Base-by-base conservation (phyloP, 2,888 invertebrate genomes). In the Agonopterix alstromeriana region DNA sequence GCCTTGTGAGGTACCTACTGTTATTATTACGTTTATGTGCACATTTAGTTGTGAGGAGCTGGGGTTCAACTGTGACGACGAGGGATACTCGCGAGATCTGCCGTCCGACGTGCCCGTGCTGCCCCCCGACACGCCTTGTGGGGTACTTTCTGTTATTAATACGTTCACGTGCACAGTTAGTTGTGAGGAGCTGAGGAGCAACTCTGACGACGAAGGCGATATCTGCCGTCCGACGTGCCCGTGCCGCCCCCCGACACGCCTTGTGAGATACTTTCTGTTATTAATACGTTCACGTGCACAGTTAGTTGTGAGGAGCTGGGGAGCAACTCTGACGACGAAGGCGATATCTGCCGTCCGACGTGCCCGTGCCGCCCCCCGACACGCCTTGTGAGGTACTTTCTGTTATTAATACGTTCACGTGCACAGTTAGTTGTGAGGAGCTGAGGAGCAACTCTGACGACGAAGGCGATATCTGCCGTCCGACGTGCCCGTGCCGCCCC, bases 371-470 rank as follows among this genome's bases (percentile, higher is more conserved):
- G 8, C 63, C 73, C 61, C 73, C 88, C 8, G 78, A 84, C 44
- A 73, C 61, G 38, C 38, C 38, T n/a, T 38, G 10, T n/a, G 38
- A 38, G 38, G 38, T 38, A 38, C n/a, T 3, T 27, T 5, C 27
- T 27, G 27, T 5, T 27, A 27, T 27, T 27, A 27, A 5, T 27
- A 27, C 27, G 5, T 27, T 27, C 27, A 27, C 7, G 17, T 17
- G 17, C 17, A 17, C 17, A 17, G n/a, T n/a, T n/a, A n/a, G n/a
- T n/a, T 2, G 98, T 47, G 95, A 96, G 70, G 97, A 98, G 85
- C 87, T 98, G 60, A 98, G 98, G 43, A 90, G 98, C 73, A 97
- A 97, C 44, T 95, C 95, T 47, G 97, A 97, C 78, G 97, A 98
- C 85, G 98, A 98, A 82, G 94, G 95, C 93, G 94, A 3, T 90